Conservation (phyloP, 2,888 invertebrate genomes). For the Dasysyrphus tricinctus region DNA sequence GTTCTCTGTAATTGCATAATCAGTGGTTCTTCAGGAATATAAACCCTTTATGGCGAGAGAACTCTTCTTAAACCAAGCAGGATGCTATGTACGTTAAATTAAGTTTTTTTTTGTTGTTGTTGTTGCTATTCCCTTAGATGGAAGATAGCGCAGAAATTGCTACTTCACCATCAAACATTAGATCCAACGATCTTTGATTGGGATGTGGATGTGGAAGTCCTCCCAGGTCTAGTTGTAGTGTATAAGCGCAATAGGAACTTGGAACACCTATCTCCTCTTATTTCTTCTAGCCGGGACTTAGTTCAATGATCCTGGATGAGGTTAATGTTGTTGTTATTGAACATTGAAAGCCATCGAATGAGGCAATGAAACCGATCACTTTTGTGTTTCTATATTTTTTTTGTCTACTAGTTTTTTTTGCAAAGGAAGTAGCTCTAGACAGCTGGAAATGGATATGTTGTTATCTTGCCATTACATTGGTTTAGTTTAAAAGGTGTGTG, state of each 20-base stretch:
- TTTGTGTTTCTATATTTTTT: neutral
- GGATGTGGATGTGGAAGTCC: slow-evolving; percentile 22
- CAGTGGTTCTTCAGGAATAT: slow-evolving; percentile 65
- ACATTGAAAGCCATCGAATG: slow-evolving; percentile 37
- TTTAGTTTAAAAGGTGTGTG: slow-evolving; percentile 32
- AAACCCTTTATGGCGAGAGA: slow-evolving; percentile 62
- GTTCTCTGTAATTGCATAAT: slow-evolving; percentile 72
- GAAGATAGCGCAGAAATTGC: slow-evolving; percentile 52
- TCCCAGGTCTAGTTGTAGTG: slow-evolving; percentile 1
- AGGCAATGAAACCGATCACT: slow-evolving; percentile 44
- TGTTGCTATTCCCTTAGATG: slow-evolving; percentile 43
- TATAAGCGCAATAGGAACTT: neutral
- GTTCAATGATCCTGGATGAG: slow-evolving; percentile 64
- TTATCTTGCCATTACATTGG: slow-evolving; percentile 18
- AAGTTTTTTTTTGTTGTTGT: neutral
- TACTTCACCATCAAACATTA: slow-evolving; percentile 63
- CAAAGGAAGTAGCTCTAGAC: slow-evolving; percentile 27
- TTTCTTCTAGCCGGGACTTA: neutral
- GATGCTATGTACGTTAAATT: slow-evolving; percentile 53
- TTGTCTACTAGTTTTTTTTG: neutral
- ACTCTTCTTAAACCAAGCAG: slow-evolving; percentile 15
- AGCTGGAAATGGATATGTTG: slow-evolving; percentile 40
- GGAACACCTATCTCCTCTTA: neutral
- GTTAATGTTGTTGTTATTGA: slow-evolving; percentile 67
- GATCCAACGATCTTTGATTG: slow-evolving; percentile 65